Percentiles rank a stretch among this genome's conserved stretches.
Evolutionary conservation across 2,113 vertebrate species (phyloP).

Genomic region (Fregata magnificens): DNA sequence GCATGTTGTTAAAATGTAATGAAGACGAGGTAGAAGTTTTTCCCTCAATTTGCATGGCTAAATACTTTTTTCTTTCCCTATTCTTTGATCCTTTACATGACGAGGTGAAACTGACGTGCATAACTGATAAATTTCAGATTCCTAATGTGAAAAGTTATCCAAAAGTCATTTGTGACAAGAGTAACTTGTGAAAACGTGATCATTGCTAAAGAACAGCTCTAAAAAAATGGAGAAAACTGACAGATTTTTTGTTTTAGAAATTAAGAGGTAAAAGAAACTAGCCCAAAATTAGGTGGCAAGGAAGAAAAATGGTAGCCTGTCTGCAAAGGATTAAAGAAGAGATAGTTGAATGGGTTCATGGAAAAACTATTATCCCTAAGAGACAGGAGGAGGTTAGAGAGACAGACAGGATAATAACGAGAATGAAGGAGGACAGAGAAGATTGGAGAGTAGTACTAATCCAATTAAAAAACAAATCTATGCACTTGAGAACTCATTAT

Average conservation of each 20-base stretch:
- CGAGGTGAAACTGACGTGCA: neutral
- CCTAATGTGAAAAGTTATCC: neutral
- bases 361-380: neutral
- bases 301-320: neutral
- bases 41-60: neutral
- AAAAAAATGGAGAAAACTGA: neutral
- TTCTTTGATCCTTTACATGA: neutral
- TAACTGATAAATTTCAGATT: neutral
- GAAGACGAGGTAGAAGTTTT: neutral
- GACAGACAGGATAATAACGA: neutral
- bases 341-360: neutral
- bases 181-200: neutral
- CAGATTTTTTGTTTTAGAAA: neutral
- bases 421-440: neutral
- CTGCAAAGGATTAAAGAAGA: neutral
- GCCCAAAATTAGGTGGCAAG: neutral
- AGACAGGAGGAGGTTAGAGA: neutral
- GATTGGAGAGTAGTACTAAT: neutral
- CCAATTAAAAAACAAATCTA: conserved; percentile 4
- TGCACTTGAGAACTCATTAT: conserved; percentile 6
- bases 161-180: neutral
- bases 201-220: neutral
- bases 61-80: neutral
- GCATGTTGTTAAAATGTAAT: neutral
- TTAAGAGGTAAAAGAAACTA: neutral